Base-by-base conservation (phyloP, 1,140 invertebrate genomes). In the Tetragonula clypearis region DNA sequence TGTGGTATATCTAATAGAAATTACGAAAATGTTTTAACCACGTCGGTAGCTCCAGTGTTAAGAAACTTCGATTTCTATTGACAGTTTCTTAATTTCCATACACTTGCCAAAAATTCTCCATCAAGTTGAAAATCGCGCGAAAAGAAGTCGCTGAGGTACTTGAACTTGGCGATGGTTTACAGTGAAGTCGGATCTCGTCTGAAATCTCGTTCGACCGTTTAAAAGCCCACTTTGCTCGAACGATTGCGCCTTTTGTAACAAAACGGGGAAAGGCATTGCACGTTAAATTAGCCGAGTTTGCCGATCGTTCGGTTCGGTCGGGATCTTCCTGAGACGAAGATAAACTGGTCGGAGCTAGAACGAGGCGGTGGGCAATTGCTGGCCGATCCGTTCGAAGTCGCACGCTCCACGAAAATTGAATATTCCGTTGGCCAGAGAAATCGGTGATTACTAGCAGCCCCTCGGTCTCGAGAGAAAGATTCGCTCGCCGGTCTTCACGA, bases 401-500 rank as follows among this genome's bases (percentile, higher is more conserved):
- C 30, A 8, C 35, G 14, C 14, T 4, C 23, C 35, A 26, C 19
- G 14, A 56, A 35, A 81, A 81, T 81, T 53, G 68, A 72, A 81
- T 71, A 72, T 81, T 73, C 55, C 12, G 9, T 17, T 35, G 15
- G 21, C 68, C 30, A 17, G 11, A 17, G 35, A 74, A 80, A 77
- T 73, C 56, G 58, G 19, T 56, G 62, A 82, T 82, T 30, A 79
- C 77, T n/a, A 80, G 26, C 19, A 53, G 35, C 65, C 1, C 26
- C 30, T 49, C 41, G 8, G 35, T 65, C 23, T 49, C 6, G 1
- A 19, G 49, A 21, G 56, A 19, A 30, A 79, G 65, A 66, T 60
- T 56, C n/a, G n/a, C 19, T 5, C 15, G 30, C 30, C 30, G 60
- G 23, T 5, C 11, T 5, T 5, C 30, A n/a, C 49, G 17, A 3